A percentile compares a stretch with the other conserved stretches of the same genome.
Evolutionary conservation across 2,888 invertebrate genomes (phyloP).

Genomic region (Oscheius myriophilus): DNA sequence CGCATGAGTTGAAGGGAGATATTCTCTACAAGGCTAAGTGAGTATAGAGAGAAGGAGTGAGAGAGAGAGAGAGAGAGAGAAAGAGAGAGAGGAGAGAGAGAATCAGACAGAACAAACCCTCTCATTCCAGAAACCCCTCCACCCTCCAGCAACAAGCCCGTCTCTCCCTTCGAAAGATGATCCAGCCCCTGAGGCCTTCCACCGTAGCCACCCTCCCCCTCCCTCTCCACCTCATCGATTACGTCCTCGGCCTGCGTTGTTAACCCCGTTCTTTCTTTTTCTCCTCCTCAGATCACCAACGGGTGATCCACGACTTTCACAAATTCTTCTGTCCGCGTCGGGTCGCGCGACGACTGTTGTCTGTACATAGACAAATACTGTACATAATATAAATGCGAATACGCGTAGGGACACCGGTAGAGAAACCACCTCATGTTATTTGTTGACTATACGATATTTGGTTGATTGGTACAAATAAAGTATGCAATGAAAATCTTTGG

Average conservation of each 20-base stretch:
- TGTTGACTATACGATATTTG: too few species aligned
- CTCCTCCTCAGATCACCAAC: background rate
- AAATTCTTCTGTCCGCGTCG: too few species aligned
- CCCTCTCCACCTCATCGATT: constrained; percentile 48
- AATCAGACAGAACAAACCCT: constrained; percentile 33
- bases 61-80: too few species aligned
- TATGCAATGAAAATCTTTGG: too few species aligned
- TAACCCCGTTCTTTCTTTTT: constrained; percentile 23
- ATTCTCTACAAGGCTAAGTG: constrained; percentile 33
- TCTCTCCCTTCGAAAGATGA: constrained; percentile 45
- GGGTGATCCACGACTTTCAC: too few species aligned
- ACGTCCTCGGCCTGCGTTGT: constrained; percentile 56
- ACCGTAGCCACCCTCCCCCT: constrained; percentile 51
- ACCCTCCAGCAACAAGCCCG: constrained; percentile 57
- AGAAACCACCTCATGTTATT: too few species aligned
- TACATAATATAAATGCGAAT: too few species aligned
- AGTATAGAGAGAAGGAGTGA: background rate
- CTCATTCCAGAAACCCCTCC: constrained; percentile 54
- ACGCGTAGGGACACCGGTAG: too few species aligned
- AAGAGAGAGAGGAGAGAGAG: background rate
- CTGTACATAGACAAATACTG: too few species aligned
- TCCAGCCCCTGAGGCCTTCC: constrained; percentile 45
- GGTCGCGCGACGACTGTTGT: too few species aligned
- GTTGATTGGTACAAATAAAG: too few species aligned
- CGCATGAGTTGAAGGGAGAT: constrained; percentile 46